Conservation (phyloP, 2,888 invertebrate genomes). For the Diploptera punctata region DNA sequence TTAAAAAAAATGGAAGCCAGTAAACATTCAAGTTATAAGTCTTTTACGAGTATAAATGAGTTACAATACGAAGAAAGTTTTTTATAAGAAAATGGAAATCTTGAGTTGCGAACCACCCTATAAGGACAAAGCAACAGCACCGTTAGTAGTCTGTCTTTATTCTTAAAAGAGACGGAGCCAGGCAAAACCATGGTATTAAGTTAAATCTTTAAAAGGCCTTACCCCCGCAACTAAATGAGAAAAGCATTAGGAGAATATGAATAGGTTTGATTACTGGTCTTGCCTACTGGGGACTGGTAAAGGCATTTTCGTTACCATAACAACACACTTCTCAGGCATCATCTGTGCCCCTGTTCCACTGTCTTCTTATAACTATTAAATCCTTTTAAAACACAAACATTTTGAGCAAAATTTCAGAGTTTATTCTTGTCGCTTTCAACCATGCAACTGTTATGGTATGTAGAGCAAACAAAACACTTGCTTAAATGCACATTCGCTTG, state of each 20-base stretch:
- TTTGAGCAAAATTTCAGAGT: conserved; percentile 8
- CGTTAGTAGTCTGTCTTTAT: conserved; percentile 22
- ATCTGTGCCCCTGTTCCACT: not conserved
- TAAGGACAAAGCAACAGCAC: too few species aligned
- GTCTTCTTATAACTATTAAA: not conserved
- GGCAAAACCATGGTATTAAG: conserved; percentile 33
- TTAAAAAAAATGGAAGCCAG: too few species aligned
- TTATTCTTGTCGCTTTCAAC: too few species aligned
- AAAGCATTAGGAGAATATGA: conserved; percentile 42
- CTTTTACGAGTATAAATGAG: too few species aligned
- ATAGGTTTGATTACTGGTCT: conserved; percentile 40
- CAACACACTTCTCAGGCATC: conserved; percentile 19
- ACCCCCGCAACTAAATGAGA: conserved; percentile 37
- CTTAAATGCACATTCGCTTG: too few species aligned
- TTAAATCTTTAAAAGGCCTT: conserved; percentile 39
- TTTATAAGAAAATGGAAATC: too few species aligned
- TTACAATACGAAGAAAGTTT: too few species aligned
- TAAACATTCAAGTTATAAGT: too few species aligned
- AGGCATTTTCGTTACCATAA: conserved; percentile 28
- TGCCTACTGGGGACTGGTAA: not conserved
- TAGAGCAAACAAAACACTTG: too few species aligned
- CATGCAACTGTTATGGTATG: too few species aligned
- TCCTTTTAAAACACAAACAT: conserved; percentile 1
- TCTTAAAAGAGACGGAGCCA: conserved; percentile 9
- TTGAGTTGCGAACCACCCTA: too few species aligned